These are phyloP conservation scores for Himalopsyche japonica DNA, from an alignment of 2,888 invertebrate species.

Conservation along the genomic window DNA sequence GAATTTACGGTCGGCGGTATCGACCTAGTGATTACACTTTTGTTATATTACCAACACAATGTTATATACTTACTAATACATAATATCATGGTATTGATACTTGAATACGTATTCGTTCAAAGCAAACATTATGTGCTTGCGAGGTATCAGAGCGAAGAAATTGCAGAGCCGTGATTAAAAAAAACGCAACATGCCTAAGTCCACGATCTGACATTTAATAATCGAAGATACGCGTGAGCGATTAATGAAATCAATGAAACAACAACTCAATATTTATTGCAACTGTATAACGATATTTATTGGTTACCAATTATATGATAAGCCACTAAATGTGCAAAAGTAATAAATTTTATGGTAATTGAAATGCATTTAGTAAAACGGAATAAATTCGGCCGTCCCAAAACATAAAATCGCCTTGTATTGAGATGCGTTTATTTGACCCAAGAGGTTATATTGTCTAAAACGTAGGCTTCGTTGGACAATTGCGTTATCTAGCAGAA, in stretches of 20 bases:
- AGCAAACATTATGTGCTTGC: not conserved
- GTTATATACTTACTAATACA: too few species aligned
- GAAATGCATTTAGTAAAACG: too few species aligned
- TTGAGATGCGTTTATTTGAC: too few species aligned
- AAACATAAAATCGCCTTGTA: too few species aligned
- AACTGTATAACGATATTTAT: not conserved
- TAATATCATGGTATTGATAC: not conserved
- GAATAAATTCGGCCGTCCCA: too few species aligned
- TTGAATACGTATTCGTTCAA: not conserved
- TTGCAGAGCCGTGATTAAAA: not conserved
- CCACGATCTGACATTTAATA: not conserved
- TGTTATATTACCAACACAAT: not conserved
- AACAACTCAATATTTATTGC: not conserved
- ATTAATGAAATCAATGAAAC: not conserved
- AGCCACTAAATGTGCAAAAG: not conserved
- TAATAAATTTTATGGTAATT: too few species aligned
- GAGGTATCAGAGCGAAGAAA: not conserved
- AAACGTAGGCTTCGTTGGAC: too few species aligned
- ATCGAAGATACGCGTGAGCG: not conserved
- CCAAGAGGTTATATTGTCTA: too few species aligned
- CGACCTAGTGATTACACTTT: not conserved
- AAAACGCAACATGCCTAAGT: not conserved
- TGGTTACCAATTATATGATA: not conserved
- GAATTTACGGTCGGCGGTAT: not conserved
- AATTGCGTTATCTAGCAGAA: too few species aligned